phyloP scores from a whole-genome alignment of 2,888 invertebrate genomes.

The Mactromeris polynyma region DNA sequence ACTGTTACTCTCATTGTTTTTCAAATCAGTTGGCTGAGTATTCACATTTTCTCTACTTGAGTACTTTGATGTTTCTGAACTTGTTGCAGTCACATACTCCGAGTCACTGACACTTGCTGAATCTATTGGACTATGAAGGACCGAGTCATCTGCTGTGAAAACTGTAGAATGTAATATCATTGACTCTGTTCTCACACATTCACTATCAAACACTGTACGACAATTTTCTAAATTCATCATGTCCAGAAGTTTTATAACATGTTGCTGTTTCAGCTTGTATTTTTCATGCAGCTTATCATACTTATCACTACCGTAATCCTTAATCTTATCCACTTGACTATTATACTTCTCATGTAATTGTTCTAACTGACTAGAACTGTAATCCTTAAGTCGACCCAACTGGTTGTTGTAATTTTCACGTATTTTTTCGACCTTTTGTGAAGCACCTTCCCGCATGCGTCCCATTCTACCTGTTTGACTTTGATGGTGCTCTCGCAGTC shows the following conservation, averaged over 20 bases:
- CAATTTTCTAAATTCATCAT: conserved; percentile 98
- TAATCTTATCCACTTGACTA: conserved; percentile 96
- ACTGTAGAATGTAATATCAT: conserved; percentile 85
- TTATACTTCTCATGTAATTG: conserved; percentile 98
- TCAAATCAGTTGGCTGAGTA: background rate
- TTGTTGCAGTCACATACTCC: conserved; percentile 79
- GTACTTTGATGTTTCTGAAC: conserved; percentile 70
- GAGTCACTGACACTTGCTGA: conserved; percentile 72
- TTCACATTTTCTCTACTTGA: conserved; percentile 68
- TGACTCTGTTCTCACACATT: conserved; percentile 93
- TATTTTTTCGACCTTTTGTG: conserved; percentile 97
- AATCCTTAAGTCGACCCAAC: conserved; percentile 95
- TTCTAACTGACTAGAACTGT: conserved; percentile 96
- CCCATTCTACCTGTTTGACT: conserved; percentile 96
- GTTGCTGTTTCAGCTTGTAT: conserved; percentile 98
- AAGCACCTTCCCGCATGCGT: conserved; percentile 96
- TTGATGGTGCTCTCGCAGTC: conserved; percentile 90
- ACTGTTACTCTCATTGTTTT: background rate
- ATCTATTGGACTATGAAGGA: conserved; percentile 63
- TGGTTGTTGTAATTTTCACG: conserved; percentile 96
- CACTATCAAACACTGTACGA: conserved; percentile 87
- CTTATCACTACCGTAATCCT: conserved; percentile 97
- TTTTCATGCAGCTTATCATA: conserved; percentile 95
- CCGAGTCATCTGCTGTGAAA: conserved; percentile 71
- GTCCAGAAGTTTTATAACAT: conserved; percentile 96